Evolutionary conservation across 92 coral and sea anemone genomes (phyloP).

Genomic region (Montipora capitata): DNA sequence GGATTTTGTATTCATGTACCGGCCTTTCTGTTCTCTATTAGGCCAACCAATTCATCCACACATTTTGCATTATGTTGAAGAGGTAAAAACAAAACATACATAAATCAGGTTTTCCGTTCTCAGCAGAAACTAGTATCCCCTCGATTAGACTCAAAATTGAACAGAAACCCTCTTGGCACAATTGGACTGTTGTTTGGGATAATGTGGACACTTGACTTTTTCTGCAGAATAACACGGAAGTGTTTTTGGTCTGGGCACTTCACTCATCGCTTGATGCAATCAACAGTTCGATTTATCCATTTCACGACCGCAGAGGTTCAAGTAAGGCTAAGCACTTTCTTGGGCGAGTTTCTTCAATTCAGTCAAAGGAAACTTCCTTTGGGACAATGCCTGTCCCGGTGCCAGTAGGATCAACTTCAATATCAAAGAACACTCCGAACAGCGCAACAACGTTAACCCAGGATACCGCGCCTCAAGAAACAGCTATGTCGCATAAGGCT

Average conservation of each 20-base stretch:
- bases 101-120: no score
- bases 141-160: no score
- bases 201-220: background rate
- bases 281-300: conserved; percentile 5
- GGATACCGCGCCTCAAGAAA: no score
- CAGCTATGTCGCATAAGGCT: background rate
- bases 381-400: background rate
- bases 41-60: no score
- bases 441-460: background rate
- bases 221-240: background rate
- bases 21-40: no score
- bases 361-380: background rate
- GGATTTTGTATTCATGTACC: no score
- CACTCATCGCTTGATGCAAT: conserved; percentile 18
- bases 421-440: no score
- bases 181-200: no score
- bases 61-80: no score
- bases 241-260: conserved; percentile 13
- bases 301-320: conserved; percentile 16
- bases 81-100: no score
- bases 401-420: background rate
- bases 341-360: background rate
- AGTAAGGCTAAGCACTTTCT: background rate
- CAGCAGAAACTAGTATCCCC: no score
- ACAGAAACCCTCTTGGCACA: no score